These are phyloP conservation scores for Heteractis magnifica DNA, from an alignment of 92 coral and sea anemone species.

Conservation along the genomic window DNA sequence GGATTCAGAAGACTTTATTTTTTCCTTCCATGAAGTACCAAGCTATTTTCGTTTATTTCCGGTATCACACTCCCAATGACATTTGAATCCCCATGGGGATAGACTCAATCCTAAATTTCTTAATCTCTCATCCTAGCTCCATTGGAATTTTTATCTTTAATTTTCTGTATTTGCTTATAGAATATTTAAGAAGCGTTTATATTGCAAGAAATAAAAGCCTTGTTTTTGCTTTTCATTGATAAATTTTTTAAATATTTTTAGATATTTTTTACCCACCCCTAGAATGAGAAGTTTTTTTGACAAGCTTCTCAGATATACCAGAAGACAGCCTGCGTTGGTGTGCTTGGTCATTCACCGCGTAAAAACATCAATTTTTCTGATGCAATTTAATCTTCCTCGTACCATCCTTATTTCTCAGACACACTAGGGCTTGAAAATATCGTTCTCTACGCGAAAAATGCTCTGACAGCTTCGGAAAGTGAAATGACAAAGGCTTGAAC, in stretches of 20 bases:
- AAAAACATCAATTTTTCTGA: neutral
- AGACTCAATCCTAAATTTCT: neutral
- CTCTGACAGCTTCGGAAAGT: neutral
- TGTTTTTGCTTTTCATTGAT: neutral
- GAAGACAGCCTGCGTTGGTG: slow-evolving; percentile 23
- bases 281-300: neutral
- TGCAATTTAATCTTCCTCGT: neutral
- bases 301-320: slow-evolving; percentile 1
- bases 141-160: neutral
- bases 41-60: slow-evolving; percentile 20
- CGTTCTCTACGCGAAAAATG: neutral
- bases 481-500: slow-evolving; percentile 12
- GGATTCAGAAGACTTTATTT: neutral
- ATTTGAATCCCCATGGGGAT: neutral
- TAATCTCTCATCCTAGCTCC: neutral
- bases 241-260: neutral
- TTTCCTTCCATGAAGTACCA: neutral
- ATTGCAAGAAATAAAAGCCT: neutral
- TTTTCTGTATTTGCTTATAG: neutral
- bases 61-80: slow-evolving; percentile 26
- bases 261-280: neutral
- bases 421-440: neutral
- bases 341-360: slow-evolving; percentile 8
- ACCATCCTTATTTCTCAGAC: neutral
- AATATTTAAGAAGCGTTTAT: neutral